These are phyloP conservation scores for Tipula unca DNA, from an alignment of 2,888 invertebrate species.

Conservation along the genomic window DNA sequence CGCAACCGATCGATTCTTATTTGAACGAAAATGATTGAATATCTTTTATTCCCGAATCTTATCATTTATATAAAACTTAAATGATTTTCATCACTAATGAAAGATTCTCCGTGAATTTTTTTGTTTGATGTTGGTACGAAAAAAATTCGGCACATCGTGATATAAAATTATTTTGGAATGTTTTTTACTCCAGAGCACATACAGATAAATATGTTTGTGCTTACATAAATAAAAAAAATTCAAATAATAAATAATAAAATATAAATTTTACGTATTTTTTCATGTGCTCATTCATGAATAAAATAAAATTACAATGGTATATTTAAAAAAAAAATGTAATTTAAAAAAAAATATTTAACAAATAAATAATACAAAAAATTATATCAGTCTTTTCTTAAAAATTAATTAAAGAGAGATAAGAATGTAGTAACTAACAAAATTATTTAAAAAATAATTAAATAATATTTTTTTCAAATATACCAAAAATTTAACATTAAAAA, in stretches of 20 bases:
- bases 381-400: background rate
- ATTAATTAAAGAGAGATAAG: background rate
- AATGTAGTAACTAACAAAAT: background rate
- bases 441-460: background rate
- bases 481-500: background rate
- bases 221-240: background rate
- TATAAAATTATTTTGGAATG: background rate
- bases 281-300: background rate
- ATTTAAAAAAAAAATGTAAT: background rate
- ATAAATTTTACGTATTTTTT: background rate
- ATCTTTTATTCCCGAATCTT: background rate
- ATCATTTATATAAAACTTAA: background rate
- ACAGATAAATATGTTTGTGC: background rate
- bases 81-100: constrained; percentile 15
- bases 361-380: background rate
- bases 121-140: background rate
- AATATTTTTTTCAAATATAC: background rate
- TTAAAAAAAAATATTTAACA: background rate
- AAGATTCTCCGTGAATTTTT: background rate
- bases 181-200: background rate
- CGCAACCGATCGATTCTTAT: background rate
- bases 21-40: background rate
- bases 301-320: background rate
- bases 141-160: background rate
- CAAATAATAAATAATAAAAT: background rate